Evolutionary conservation across 2,888 invertebrate species (phyloP).

Genomic region (Bombylius discolor): DNA sequence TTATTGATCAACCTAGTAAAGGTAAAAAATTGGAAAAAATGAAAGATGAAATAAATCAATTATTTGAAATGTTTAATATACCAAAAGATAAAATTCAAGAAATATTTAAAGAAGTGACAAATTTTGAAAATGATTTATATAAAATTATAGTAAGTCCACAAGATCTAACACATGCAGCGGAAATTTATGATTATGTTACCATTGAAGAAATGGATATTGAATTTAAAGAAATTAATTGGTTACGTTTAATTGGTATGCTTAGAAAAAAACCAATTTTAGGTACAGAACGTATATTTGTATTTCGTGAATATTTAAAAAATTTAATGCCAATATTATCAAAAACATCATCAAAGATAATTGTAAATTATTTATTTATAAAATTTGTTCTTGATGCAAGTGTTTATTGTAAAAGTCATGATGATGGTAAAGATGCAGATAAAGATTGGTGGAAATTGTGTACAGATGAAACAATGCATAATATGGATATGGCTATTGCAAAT

Average conservation of each 20-base stretch:
- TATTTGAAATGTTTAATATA: neutral
- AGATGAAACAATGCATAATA: slow-evolving; percentile 67
- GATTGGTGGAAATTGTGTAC: slow-evolving; percentile 71
- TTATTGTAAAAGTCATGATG: neutral
- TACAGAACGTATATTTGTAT: slow-evolving; percentile 1
- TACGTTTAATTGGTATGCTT: slow-evolving; percentile 4
- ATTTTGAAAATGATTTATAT: slow-evolving; percentile 11
- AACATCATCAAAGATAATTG: slow-evolving; percentile 1
- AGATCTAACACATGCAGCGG: slow-evolving; percentile 4
- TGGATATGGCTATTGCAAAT: slow-evolving; percentile 44
- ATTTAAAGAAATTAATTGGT: slow-evolving; percentile 9
- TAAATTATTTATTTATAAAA: slow-evolving; percentile 5
- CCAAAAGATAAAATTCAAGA: neutral
- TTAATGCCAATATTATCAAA: neutral
- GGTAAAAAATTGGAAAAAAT: neutral
- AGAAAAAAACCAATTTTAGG: neutral
- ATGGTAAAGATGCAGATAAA: neutral
- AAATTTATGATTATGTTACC: slow-evolving; percentile 5
- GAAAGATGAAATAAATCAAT: neutral
- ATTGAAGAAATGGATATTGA: slow-evolving; percentile 3
- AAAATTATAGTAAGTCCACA: slow-evolving; percentile 8
- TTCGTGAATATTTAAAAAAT: slow-evolving; percentile 1
- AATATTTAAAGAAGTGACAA: neutral
- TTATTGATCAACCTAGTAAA: neutral
- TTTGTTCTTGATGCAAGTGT: neutral